Evolutionary conservation across 1,140 invertebrate genomes (phyloP), one percentile per base, ranked within the genome.

Genomic region (Dendrolimus punctatus): DNA sequence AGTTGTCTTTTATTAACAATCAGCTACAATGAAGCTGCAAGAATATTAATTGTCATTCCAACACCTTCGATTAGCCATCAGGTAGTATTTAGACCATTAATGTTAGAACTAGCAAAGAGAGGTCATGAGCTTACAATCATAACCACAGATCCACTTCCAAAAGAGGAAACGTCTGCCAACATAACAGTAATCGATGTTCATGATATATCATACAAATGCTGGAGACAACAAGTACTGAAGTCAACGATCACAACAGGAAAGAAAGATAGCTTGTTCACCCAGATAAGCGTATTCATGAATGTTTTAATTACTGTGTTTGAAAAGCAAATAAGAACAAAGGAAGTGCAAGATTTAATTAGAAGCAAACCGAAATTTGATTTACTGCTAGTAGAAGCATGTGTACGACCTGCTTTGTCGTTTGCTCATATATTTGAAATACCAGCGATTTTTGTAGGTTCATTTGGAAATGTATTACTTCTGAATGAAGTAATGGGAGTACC

Each of bases 11-110:
- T 23, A 23, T 23, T 23, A 23, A 23, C 23, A 23, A 23, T 23
- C 23, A 23, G 23, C 23, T 23, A 3, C 1, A 47, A 9, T 41
- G 53, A 54, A 43, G 23, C 53, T 36, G 75, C 80, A 9, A 71
- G 70, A 39, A 90, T 91, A 45, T 59, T 91, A 36, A 81, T 69
- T 4, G 59, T 88, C 0, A 64, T 88, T 39, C 68, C 87, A 91
- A 55, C 88, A 89, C 62, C 68, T 88, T 23, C 6, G 79, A 88
- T 4, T 88, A 78, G 51, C 55, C 73, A 55, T 64, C 80, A 23
- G 23, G 23, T 23, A 23, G 23, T 23, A 23, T 23, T 23, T 23
- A 23, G 23, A 23, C 23, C 23, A 23, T 40, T 88, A 6, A 67
- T 71, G 9, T 64, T 70, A 52, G 78, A 74, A 43, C 61, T 90